Conservation (phyloP, 2,888 invertebrate species). For the Cloeon dipterum region DNA sequence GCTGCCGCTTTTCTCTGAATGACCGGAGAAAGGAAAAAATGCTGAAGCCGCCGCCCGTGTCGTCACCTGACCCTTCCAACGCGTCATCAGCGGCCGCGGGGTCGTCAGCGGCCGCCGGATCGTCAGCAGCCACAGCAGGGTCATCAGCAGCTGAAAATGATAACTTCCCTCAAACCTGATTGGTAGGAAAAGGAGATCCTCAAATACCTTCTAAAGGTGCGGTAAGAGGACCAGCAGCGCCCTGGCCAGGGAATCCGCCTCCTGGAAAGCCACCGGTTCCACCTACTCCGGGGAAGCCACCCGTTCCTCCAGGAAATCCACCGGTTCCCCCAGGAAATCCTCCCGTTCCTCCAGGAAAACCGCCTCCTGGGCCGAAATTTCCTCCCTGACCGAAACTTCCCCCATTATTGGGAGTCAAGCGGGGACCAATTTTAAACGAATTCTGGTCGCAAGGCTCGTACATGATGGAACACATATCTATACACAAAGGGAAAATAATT, state of each 20-base stretch:
- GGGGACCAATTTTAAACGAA: constrained; percentile 49
- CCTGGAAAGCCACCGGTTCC: not conserved
- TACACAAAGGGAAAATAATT: constrained; percentile 7
- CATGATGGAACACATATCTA: constrained; percentile 48
- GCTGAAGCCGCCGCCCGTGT: not conserved
- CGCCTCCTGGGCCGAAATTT: not conserved
- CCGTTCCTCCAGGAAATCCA: too few relatives aligned
- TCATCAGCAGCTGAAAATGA: too few relatives aligned
- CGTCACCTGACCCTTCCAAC: constrained; percentile 4
- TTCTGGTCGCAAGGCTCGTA: constrained; percentile 53
- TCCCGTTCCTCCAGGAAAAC: not conserved
- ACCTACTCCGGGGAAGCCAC: too few relatives aligned
- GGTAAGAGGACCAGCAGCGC: too few relatives aligned
- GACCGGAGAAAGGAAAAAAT: not conserved
- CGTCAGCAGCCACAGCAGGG: constrained; percentile 10
- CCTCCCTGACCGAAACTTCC: not conserved
- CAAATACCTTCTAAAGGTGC: too few relatives aligned
- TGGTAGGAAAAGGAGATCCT: too few relatives aligned
- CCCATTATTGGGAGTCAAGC: constrained; percentile 6
- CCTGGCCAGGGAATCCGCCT: constrained; percentile 1
- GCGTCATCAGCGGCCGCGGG: constrained; percentile 6
- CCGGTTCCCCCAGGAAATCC: constrained; percentile 2
- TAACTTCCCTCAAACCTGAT: too few relatives aligned
- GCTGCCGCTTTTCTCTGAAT: constrained; percentile 14
- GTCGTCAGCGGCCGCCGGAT: constrained; percentile 12